A percentile compares a stretch with the other conserved stretches of the same genome.
Conservation (phyloP, 2,888 invertebrate genomes). For the Latheticus oryzae region DNA sequence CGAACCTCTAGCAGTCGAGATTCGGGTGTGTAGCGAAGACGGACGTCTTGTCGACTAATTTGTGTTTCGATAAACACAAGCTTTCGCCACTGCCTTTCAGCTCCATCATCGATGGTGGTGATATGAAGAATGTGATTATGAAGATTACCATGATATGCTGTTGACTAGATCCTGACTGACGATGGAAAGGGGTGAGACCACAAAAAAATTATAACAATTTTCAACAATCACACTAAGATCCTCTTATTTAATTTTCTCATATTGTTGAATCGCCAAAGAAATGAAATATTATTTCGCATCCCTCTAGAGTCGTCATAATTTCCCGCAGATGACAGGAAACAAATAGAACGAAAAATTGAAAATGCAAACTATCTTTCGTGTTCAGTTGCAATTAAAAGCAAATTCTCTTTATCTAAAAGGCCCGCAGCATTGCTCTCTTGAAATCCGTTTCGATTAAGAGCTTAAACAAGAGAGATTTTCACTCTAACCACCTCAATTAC, state of each 20-base stretch:
- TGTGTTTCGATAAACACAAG: constrained; percentile 38
- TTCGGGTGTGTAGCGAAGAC: constrained; percentile 47
- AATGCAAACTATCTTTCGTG: too few relatives aligned
- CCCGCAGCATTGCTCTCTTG: constrained; percentile 12
- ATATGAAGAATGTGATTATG: too few relatives aligned
- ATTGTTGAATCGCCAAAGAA: too few relatives aligned
- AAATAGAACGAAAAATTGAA: too few relatives aligned
- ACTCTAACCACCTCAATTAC: constrained; percentile 26
- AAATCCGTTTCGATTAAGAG: constrained; percentile 18
- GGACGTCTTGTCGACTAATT: constrained; percentile 40
- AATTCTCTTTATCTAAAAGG: constrained; percentile 13
- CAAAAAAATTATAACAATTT: too few relatives aligned
- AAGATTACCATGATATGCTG: too few relatives aligned
- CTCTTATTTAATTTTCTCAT: too few relatives aligned
- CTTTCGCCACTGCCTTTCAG: constrained; percentile 41
- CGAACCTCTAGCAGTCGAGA: constrained; percentile 62
- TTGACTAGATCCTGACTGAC: too few relatives aligned
- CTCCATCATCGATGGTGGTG: constrained; percentile 22
- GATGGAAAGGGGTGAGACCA: constrained; percentile 32
- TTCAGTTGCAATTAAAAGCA: constrained; percentile 14
- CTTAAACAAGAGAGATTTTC: constrained; percentile 26
- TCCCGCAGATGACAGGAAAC: too few relatives aligned
- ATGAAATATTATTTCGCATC: too few relatives aligned
- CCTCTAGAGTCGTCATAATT: too few relatives aligned
- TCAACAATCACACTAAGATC: too few relatives aligned